phyloP scores from a whole-genome alignment of 2,797 vertebrate genomes.

The Ispidina picta region DNA sequence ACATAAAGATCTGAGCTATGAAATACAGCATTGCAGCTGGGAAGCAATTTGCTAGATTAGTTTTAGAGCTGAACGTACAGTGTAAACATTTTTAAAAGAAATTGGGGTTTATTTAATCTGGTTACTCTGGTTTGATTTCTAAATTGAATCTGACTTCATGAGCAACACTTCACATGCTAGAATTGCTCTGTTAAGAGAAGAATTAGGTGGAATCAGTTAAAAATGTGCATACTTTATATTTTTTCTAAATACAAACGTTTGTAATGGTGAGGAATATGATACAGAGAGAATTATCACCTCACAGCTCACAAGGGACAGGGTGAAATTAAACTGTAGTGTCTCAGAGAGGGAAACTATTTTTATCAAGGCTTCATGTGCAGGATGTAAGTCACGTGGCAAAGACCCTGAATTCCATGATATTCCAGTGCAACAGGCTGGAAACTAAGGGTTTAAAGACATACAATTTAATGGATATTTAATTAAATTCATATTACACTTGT shows the following conservation, averaged over 20 bases:
- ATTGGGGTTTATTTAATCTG: conserved; percentile 50
- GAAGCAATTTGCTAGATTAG: conserved; percentile 61
- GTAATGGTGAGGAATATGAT: not conserved
- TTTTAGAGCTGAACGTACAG: conserved; percentile 56
- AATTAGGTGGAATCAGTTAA: conserved; percentile 4
- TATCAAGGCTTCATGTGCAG: not conserved
- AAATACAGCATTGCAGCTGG: conserved; percentile 31
- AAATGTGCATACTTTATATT: not conserved
- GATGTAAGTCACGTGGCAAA: not conserved
- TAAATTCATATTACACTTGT: not conserved
- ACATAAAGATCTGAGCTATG: conserved; percentile 63
- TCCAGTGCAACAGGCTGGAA: not conserved
- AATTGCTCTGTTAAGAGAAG: conserved; percentile 4
- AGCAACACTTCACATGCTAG: not conserved
- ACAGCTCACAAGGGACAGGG: not conserved
- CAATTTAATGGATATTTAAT: not conserved
- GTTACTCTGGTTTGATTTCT: conserved; percentile 24
- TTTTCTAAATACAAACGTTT: not conserved
- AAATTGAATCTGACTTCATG: conserved; percentile 32
- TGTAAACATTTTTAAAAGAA: conserved; percentile 44
- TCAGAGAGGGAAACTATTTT: not conserved
- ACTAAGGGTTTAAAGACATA: not conserved
- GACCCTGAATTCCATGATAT: not conserved
- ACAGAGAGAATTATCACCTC: not conserved
- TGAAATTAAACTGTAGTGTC: not conserved